These are phyloP conservation scores for Hirundo rustica DNA, from an alignment of 2,797 vertebrate species.

Conservation along the genomic window DNA sequence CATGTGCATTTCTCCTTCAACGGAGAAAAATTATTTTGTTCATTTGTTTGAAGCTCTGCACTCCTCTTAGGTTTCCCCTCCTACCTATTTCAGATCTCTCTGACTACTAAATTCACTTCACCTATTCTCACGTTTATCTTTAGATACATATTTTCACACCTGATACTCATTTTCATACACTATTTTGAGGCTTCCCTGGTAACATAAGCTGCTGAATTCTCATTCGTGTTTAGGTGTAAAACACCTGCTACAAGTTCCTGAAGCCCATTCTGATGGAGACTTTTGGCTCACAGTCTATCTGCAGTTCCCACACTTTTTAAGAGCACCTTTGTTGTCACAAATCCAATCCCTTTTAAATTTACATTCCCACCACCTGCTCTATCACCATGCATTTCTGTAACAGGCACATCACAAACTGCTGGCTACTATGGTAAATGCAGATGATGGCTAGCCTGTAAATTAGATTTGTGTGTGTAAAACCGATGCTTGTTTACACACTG, in stretches of 20 bases:
- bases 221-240: background rate
- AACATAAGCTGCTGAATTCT: background rate
- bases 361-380: background rate
- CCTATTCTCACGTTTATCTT: background rate
- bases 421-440: constrained; percentile 17
- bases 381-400: background rate
- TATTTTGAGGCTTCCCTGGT: background rate
- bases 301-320: background rate
- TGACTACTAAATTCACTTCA: background rate
- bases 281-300: background rate
- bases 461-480: constrained; percentile 40
- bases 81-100: background rate
- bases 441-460: constrained; percentile 42
- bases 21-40: background rate
- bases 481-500: constrained; percentile 34
- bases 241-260: background rate
- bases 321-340: background rate
- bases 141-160: background rate
- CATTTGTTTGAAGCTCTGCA: background rate
- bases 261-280: background rate
- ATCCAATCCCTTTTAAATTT: background rate
- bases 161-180: background rate
- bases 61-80: background rate
- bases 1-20: background rate
- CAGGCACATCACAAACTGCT: constrained; percentile 2